These are phyloP conservation scores for Chlamydotis undulata DNA, from an alignment of 2,113 vertebrate genomes.

Conservation along the genomic window DNA sequence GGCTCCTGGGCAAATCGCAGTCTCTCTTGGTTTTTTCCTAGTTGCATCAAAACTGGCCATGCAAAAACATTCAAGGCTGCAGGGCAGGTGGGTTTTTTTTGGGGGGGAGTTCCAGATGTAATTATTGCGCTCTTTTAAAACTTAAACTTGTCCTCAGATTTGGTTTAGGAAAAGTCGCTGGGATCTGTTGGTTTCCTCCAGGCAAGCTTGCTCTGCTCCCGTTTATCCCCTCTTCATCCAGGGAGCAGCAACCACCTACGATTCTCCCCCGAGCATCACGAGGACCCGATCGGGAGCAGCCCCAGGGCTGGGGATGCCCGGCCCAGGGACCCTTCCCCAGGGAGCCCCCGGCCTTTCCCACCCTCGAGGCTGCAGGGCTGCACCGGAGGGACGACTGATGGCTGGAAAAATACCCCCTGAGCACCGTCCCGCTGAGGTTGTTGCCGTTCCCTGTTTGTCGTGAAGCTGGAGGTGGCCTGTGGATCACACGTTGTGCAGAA, in stretches of 20 bases:
- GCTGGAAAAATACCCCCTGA: conserved; percentile 49
- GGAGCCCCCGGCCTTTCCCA: neutral
- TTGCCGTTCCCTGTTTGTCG: conserved; percentile 70
- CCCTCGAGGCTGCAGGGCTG: neutral
- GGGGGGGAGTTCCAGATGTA: neutral
- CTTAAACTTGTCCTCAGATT: conserved; percentile 18
- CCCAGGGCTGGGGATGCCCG: neutral
- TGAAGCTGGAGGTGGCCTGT: conserved; percentile 74
- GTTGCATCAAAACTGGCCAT: neutral
- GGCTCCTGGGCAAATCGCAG: conserved; percentile 15
- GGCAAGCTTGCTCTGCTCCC: conserved; percentile 55
- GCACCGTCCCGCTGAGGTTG: conserved; percentile 73
- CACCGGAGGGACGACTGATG: neutral
- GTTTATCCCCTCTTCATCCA: neutral
- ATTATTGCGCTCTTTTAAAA: neutral
- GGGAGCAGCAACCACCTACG: conserved; percentile 3
- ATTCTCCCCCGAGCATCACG: neutral
- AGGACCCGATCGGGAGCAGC: conserved; percentile 18
- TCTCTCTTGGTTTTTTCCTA: neutral
- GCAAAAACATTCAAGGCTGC: neutral
- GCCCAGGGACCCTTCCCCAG: neutral
- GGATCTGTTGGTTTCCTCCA: conserved; percentile 33
- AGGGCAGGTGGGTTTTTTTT: neutral
- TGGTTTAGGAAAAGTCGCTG: conserved; percentile 62
- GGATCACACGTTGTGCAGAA: conserved; percentile 74